Conservation (phyloP, 2,888 invertebrate species). For the Sthenelais limicola region DNA sequence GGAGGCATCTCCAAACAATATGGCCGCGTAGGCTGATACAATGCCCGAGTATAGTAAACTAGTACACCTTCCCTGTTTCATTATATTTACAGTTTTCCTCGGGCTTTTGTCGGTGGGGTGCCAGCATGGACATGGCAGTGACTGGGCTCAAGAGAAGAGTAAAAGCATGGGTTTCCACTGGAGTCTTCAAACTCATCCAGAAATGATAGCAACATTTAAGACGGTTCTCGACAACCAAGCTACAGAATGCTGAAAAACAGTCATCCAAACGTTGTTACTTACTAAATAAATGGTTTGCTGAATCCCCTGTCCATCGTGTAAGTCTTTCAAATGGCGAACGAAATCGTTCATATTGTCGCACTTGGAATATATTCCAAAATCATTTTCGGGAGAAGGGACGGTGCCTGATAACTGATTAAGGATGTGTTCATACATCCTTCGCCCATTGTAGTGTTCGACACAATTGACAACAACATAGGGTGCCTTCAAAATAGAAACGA, state of each 20-base stretch:
- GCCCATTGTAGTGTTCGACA: slow-evolving; percentile 84
- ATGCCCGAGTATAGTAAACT: no score
- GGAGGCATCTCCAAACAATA: no score
- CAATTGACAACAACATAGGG: slow-evolving; percentile 81
- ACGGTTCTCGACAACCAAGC: not conserved
- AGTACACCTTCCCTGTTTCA: no score
- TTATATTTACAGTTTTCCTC: no score
- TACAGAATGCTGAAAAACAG: not conserved
- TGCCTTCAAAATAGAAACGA: slow-evolving; percentile 55
- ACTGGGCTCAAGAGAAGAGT: no score
- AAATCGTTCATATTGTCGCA: slow-evolving; percentile 72
- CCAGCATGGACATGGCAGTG: no score
- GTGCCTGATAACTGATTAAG: slow-evolving; percentile 76
- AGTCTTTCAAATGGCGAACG: slow-evolving; percentile 58
- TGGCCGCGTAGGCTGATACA: no score
- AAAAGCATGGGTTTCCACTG: no score
- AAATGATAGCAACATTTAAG: not conserved
- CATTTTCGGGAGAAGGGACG: slow-evolving; percentile 49
- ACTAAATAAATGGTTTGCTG: slow-evolving; percentile 65
- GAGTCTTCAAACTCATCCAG: no score
- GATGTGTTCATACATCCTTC: slow-evolving; percentile 84
- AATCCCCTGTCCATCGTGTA: slow-evolving; percentile 53
- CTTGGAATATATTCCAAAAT: slow-evolving; percentile 51
- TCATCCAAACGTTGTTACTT: slow-evolving; percentile 50
- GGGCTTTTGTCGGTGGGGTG: no score